These are phyloP conservation scores for Pseudococcus longispinus DNA, from an alignment of 2,888 invertebrate genomes.

Conservation along the genomic window DNA sequence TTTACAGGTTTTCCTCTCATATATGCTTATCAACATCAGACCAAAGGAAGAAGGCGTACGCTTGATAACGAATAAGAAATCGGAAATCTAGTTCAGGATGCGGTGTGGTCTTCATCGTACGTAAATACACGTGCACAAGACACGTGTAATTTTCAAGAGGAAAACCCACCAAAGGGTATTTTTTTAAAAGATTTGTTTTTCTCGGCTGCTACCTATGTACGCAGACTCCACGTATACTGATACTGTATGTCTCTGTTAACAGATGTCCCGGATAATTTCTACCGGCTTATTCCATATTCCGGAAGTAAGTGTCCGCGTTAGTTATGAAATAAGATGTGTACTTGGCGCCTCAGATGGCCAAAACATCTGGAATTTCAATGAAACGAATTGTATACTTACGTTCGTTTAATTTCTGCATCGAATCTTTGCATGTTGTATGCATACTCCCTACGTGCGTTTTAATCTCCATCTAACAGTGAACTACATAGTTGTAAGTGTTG, in stretches of 20 bases:
- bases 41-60: slow-evolving; percentile 44
- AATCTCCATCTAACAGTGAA: not conserved
- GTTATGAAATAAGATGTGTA: slow-evolving; percentile 46
- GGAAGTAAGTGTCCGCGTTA: slow-evolving; percentile 41
- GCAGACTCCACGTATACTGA: not conserved
- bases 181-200: slow-evolving; percentile 25
- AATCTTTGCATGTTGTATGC: too few species aligned
- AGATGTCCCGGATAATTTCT: slow-evolving; percentile 43
- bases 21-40: not conserved
- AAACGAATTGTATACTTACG: not conserved
- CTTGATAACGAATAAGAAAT: too few species aligned
- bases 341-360: slow-evolving; percentile 44
- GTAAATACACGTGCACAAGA: slow-evolving; percentile 43
- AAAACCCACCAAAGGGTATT: slow-evolving; percentile 22
- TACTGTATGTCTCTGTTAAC: slow-evolving; percentile 17
- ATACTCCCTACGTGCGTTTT: not conserved
- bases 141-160: slow-evolving; percentile 48
- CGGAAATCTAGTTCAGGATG: slow-evolving; percentile 37
- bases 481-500: slow-evolving; percentile 41
- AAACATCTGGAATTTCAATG: slow-evolving; percentile 46
- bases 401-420: not conserved
- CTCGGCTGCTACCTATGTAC: not conserved
- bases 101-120: not conserved
- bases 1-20: not conserved
- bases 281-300: not conserved